These are phyloP conservation scores for Prinia subflava DNA, from an alignment of 2,113 vertebrate species.

Conservation along the genomic window DNA sequence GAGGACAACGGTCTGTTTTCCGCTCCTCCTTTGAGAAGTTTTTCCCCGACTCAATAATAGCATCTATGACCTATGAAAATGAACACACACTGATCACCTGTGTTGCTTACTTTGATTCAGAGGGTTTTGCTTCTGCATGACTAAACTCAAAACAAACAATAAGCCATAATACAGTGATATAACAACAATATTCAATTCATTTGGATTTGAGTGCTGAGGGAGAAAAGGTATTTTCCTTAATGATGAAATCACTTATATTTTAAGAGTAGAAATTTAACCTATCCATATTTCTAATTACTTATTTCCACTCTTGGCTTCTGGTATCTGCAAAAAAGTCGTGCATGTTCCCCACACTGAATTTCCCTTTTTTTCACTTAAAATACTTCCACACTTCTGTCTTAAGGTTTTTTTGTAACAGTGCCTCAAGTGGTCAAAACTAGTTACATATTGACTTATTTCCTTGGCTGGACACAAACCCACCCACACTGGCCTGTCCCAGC, in stretches of 20 bases:
- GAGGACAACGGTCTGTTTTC: slow-evolving; percentile 89
- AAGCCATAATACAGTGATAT: neutral
- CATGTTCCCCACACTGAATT: neutral
- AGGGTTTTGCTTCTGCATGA: neutral
- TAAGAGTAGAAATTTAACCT: neutral
- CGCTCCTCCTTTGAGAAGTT: slow-evolving; percentile 86
- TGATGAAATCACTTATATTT: neutral
- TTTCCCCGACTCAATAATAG: slow-evolving; percentile 90
- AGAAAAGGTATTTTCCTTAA: neutral
- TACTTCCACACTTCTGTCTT: neutral
- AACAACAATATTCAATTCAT: neutral
- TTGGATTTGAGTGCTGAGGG: neutral
- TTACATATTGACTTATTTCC: neutral
- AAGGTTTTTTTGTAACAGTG: neutral
- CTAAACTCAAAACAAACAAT: neutral
- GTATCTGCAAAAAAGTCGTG: neutral
- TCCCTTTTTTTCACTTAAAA: neutral
- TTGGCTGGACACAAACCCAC: neutral
- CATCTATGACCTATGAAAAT: slow-evolving; percentile 79
- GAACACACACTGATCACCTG: neutral
- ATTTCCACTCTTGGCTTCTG: neutral
- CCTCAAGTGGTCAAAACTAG: neutral
- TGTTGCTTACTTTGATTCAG: neutral
- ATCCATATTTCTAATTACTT: neutral
- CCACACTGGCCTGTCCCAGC: neutral